These are phyloP conservation scores for Leptinotarsa rubiginosa DNA, from an alignment of 2,888 invertebrate species.

Conservation along the genomic window DNA sequence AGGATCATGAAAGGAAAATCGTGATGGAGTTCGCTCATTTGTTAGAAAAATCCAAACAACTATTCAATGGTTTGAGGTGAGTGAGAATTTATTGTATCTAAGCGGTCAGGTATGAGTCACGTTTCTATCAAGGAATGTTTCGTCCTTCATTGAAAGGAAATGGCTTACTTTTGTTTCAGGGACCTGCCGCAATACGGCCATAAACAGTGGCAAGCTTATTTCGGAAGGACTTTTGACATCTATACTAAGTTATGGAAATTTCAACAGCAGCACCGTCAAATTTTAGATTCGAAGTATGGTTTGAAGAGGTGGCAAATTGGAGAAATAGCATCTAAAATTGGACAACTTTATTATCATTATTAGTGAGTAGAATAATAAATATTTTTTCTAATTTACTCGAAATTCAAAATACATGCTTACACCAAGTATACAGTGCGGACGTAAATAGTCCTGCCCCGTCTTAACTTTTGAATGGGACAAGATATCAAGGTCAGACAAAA, in stretches of 20 bases:
- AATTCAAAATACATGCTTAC: too few relatives aligned
- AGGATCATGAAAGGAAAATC: conserved; percentile 90
- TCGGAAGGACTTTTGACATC: conserved; percentile 96
- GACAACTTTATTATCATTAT: conserved; percentile 98
- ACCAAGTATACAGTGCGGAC: too few relatives aligned
- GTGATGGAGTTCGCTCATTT: conserved; percentile 96
- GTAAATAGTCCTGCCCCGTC: too few relatives aligned
- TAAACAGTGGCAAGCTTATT: conserved; percentile 98
- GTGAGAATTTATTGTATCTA: conserved; percentile 33
- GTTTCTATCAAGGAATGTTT: neutral
- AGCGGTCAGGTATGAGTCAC: conserved; percentile 12
- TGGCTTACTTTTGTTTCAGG: conserved; percentile 68
- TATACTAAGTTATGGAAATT: conserved; percentile 98
- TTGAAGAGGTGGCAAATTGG: conserved; percentile 98
- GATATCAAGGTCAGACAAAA: too few relatives aligned
- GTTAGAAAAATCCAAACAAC: conserved; percentile 95
- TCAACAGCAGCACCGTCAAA: conserved; percentile 94
- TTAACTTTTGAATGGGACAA: too few relatives aligned
- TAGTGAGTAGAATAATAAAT: conserved; percentile 77
- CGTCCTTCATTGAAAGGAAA: neutral
- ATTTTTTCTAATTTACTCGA: too few relatives aligned
- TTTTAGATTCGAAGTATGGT: conserved; percentile 92
- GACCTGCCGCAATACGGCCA: conserved; percentile 97
- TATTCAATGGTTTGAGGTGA: conserved; percentile 95
- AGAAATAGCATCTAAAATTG: conserved; percentile 98